Evolutionary conservation across 2,113 vertebrate genomes (phyloP).

Genomic region (Todiramphus saurophagus): DNA sequence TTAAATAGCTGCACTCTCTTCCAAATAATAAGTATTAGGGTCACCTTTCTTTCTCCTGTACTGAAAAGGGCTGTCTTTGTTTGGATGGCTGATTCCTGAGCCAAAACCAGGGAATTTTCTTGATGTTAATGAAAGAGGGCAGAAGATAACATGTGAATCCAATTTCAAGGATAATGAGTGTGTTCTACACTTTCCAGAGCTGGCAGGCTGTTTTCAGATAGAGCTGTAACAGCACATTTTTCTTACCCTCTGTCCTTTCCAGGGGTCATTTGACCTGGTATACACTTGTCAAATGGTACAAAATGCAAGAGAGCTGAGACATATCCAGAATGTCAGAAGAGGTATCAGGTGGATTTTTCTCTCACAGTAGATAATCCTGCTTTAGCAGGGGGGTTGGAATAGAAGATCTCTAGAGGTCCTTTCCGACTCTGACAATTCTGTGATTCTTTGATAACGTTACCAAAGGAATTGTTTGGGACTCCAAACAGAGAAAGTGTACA

Average conservation of each 20-base stretch:
- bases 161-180: constrained; percentile 49
- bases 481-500: neutral
- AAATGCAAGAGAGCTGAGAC: neutral
- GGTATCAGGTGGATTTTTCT: neutral
- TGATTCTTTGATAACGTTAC: neutral
- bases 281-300: neutral
- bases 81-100: constrained; percentile 25
- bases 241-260: constrained; percentile 4
- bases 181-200: constrained; percentile 16
- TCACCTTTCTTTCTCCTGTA: constrained; percentile 32
- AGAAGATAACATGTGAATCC: constrained; percentile 50
- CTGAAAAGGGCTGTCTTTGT: neutral
- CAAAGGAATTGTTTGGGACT: neutral
- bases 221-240: constrained; percentile 44
- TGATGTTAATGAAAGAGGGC: constrained; percentile 43
- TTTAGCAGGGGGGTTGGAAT: too few relatives aligned
- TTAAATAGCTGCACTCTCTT: constrained; percentile 32
- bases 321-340: neutral
- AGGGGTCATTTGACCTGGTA: neutral
- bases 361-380: neutral
- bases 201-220: constrained; percentile 34
- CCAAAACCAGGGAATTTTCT: constrained; percentile 32
- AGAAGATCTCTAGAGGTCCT: too few relatives aligned
- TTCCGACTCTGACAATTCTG: too few relatives aligned
- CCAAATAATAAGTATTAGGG: constrained; percentile 18